These are phyloP conservation scores for Apodemia duryi DNA, from an alignment of 2,888 invertebrate species.

Conservation along the genomic window DNA sequence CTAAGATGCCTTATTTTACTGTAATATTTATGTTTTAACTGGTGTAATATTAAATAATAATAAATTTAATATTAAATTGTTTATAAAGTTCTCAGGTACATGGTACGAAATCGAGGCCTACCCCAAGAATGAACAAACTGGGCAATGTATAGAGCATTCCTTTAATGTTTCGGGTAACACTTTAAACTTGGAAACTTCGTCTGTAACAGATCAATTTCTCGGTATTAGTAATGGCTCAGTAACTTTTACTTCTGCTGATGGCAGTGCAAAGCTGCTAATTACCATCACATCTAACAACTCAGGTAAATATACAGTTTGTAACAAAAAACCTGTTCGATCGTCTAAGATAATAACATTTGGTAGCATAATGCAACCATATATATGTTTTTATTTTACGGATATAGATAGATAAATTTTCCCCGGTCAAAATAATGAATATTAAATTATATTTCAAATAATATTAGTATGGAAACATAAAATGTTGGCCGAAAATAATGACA, in stretches of 20 bases:
- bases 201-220: conserved; percentile 44
- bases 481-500: no score
- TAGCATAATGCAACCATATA: no score
- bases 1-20: not conserved
- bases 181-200: conserved; percentile 42
- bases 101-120: conserved; percentile 40
- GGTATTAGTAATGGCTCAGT: conserved; percentile 37
- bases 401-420: no score
- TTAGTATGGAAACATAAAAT: no score
- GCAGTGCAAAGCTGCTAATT: conserved; percentile 47
- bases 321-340: no score
- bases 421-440: no score
- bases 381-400: no score
- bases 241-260: conserved; percentile 30
- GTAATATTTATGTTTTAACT: not conserved
- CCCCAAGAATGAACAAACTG: conserved; percentile 43
- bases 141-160: conserved; percentile 54
- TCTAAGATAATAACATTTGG: no score
- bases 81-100: conserved; percentile 33
- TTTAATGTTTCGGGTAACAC: conserved; percentile 32
- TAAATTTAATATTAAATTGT: no score
- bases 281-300: conserved; percentile 36
- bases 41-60: not conserved
- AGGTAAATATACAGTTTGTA: conserved; percentile 35
- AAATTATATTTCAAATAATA: no score